Evolutionary conservation across 2,888 invertebrate species (phyloP).

Genomic region (Patella caerulea): DNA sequence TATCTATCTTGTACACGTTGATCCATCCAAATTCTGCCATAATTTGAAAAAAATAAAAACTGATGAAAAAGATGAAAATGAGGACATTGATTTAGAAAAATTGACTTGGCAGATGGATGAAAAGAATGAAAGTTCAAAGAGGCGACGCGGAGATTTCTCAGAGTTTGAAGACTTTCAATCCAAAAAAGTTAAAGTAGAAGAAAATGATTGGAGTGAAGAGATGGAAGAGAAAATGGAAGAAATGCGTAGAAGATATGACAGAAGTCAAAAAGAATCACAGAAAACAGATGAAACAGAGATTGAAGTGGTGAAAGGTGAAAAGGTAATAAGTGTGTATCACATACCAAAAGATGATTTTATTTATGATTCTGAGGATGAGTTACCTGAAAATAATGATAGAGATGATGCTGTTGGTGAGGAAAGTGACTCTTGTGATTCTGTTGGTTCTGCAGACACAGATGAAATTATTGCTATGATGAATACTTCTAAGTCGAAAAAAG

Average conservation of each 20-base stretch:
- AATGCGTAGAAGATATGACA: conserved; percentile 29
- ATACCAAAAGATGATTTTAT: conserved; percentile 26
- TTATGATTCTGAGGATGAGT: conserved; percentile 22
- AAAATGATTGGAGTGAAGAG: not conserved
- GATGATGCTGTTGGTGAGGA: conserved; percentile 40
- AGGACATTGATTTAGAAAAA: conserved; percentile 18
- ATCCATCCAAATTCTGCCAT: conserved; percentile 64
- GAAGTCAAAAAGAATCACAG: conserved; percentile 14
- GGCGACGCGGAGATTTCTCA: not conserved
- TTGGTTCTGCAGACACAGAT: conserved; percentile 46
- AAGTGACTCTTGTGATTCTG: conserved; percentile 39
- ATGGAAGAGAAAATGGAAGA: conserved; percentile 24
- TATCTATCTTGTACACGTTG: conserved; percentile 45
- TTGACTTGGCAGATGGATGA: conserved; percentile 53
- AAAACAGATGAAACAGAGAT: conserved; percentile 24
- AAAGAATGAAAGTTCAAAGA: not conserved
- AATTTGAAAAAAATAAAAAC: conserved; percentile 54
- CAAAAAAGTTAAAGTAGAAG: not conserved
- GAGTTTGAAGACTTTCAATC: not conserved
- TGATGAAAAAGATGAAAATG: conserved; percentile 20
- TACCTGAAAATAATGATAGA: not conserved
- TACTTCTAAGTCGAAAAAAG: not conserved
- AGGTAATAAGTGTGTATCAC: conserved; percentile 14
- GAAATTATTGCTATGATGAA: conserved; percentile 35
- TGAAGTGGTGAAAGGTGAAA: conserved; percentile 22